Evolutionary conservation across 2,888 invertebrate genomes (phyloP).

Genomic region (Theristus sp.): DNA sequence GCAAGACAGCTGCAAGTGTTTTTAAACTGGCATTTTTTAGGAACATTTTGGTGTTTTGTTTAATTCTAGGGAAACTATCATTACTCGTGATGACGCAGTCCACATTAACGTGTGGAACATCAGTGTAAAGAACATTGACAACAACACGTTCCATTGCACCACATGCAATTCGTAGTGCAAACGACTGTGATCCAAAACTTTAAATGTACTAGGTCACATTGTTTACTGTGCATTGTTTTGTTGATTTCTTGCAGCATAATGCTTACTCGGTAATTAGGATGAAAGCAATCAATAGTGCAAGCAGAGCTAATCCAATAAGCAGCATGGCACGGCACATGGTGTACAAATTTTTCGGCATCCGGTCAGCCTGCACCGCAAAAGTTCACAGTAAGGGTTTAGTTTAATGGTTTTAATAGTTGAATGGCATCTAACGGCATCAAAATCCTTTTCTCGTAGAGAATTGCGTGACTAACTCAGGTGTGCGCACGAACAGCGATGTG

Average conservation of each 20-base stretch:
- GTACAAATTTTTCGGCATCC: not conserved
- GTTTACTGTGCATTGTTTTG: no score
- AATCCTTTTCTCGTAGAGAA: conserved; percentile 7
- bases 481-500: conserved; percentile 7
- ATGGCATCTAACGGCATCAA: conserved; percentile 3
- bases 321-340: conserved; percentile 5
- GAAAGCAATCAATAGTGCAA: conserved; percentile 8
- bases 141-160: conserved; percentile 8
- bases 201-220: no score
- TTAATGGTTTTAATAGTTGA: no score
- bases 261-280: conserved; percentile 4
- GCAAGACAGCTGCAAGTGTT: conserved; percentile 8
- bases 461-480: conserved; percentile 10
- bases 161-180: conserved; percentile 8
- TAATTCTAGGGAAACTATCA: no score
- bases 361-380: not conserved
- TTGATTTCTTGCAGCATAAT: not conserved
- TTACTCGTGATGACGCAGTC: not conserved
- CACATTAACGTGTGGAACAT: conserved; percentile 7
- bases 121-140: conserved; percentile 8
- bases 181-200: not conserved
- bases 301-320: conserved; percentile 7
- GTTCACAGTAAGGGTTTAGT: no score
- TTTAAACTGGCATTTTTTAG: no score
- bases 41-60: no score